Percentiles rank a stretch among this genome's conserved stretches.
These are phyloP conservation scores for Merodon equestris DNA, from an alignment of 2,888 invertebrate genomes.

Conservation along the genomic window DNA sequence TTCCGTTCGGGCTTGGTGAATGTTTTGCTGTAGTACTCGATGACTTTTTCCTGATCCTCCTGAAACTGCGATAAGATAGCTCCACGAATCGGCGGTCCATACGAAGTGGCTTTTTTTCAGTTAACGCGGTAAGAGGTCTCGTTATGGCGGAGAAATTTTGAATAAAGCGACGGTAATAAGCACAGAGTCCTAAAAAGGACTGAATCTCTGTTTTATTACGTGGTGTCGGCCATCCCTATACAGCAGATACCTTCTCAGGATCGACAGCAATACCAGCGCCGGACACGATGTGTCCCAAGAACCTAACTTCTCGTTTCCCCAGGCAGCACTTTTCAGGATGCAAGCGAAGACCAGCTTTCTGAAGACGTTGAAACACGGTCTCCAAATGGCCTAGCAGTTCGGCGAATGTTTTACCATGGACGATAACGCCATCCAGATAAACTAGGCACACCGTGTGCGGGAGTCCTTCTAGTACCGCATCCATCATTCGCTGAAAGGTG, in stretches of 20 bases:
- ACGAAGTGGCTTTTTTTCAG: conserved; percentile 2
- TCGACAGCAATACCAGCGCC: conserved; percentile 2
- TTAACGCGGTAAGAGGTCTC: conserved; percentile 8
- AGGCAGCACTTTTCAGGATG: neutral
- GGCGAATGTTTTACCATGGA: conserved; percentile 4
- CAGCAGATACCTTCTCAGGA: conserved; percentile 12
- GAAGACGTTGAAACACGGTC: conserved; percentile 2
- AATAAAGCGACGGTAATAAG: conserved; percentile 17
- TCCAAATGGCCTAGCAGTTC: conserved; percentile 2
- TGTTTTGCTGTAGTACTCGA: conserved; percentile 59
- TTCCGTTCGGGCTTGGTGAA: conserved; percentile 43
- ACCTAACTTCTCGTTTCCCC: conserved; percentile 2
- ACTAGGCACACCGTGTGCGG: neutral
- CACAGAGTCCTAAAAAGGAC: conserved; percentile 16
- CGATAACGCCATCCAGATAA: conserved; percentile 8
- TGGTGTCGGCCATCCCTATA: conserved; percentile 16
- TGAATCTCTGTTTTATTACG: conserved; percentile 8
- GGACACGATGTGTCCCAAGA: conserved; percentile 21
- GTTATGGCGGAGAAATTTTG: conserved; percentile 7
- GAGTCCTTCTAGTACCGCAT: conserved; percentile 8
- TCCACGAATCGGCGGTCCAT: conserved; percentile 11
- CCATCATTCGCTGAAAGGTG: conserved; percentile 21
- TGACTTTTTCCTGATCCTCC: conserved; percentile 49
- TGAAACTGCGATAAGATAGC: conserved; percentile 34
- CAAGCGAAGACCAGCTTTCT: conserved; percentile 1